Base-by-base conservation (phyloP, 53 echinoderm and acorn worm species). In the Patiria pectinifera region DNA sequence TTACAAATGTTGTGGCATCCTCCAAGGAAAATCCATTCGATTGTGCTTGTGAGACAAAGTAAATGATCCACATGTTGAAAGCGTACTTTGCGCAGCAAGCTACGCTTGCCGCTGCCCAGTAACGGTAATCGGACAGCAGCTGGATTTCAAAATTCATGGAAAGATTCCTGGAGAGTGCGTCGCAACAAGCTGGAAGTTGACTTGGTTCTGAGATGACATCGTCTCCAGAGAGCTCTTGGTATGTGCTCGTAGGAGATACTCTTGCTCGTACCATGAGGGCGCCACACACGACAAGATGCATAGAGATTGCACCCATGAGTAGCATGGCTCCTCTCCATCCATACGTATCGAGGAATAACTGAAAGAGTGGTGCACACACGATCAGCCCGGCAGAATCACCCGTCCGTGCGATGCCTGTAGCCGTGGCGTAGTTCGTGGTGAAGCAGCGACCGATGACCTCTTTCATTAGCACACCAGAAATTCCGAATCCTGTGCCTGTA, bases 21-120 rank as follows among this genome's bases (percentile, higher is more conserved):
- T 87, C 11, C 23, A 60, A 53, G 58, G 87, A 87, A 69, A 87
- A 87, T 14, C 77, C 87, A 58, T 25, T 76, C 1, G 87, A 87
- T 43, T 87, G 25, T 2, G 77, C 87, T 35, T 87, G 87, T 59
- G 87, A 87, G 8, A 87, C 87, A 43, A 87, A 87, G 12, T 87
- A 87, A 59, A 87, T 59, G 58, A 76, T 0, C 87, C 87, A 87
- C 76, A 87, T 76, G 4, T 25, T 24, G 8, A 24, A 87, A 7
- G 76, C 24, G 35, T 23, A 74, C 24, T 59, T 58, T 10, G 26
- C 4, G 23, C 59, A 26, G 87, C 87, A 87, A 14, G 49, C 1
- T 59, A 87, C 75, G 75, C 26, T 76, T 4, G 87, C 76, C 58
- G 75, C 16, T 16, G 61, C 3, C 87, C 87, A 87, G 77, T 76